A percentile compares a stretch with the other conserved stretches of the same genome.
Conservation (phyloP, 2,113 vertebrate genomes). For the Heptranchias perlo region DNA sequence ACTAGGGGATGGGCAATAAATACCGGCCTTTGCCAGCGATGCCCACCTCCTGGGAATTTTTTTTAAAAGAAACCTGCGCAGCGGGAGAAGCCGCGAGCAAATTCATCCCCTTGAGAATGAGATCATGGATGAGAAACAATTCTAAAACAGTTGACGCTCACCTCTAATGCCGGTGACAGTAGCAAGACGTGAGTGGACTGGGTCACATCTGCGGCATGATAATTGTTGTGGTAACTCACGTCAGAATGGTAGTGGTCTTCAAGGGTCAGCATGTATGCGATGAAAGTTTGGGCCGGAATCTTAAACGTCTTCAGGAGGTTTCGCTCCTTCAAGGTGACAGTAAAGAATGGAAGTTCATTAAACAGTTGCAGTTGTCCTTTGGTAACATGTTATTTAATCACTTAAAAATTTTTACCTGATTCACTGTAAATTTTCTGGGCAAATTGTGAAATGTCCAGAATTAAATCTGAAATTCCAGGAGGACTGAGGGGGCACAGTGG, state of each 20-base stretch:
- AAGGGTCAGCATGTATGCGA: conserved; percentile 80
- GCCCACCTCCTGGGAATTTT: too few relatives aligned
- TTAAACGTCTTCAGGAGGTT: conserved; percentile 86
- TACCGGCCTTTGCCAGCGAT: neutral
- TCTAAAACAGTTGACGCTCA: conserved; percentile 42
- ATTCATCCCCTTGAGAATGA: neutral
- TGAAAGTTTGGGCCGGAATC: conserved; percentile 75
- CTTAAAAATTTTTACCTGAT: neutral
- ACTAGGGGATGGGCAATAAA: neutral
- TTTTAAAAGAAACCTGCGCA: too few relatives aligned
- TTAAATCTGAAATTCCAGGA: neutral
- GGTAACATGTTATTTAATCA: neutral
- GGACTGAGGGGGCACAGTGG: neutral
- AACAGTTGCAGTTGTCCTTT: neutral
- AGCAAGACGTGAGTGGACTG: conserved; percentile 84
- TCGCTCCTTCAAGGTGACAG: conserved; percentile 59
- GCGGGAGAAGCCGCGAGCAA: too few relatives aligned
- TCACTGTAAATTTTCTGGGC: neutral
- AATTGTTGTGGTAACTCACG: conserved; percentile 88
- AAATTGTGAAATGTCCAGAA: neutral
- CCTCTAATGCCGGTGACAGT: conserved; percentile 80
- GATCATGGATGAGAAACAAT: neutral
- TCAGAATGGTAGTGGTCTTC: conserved; percentile 82
- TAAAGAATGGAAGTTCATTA: neutral
- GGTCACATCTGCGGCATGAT: conserved; percentile 82